Evolutionary conservation across 1,140 invertebrate species (phyloP).

Genomic region (Galleria mellonella): DNA sequence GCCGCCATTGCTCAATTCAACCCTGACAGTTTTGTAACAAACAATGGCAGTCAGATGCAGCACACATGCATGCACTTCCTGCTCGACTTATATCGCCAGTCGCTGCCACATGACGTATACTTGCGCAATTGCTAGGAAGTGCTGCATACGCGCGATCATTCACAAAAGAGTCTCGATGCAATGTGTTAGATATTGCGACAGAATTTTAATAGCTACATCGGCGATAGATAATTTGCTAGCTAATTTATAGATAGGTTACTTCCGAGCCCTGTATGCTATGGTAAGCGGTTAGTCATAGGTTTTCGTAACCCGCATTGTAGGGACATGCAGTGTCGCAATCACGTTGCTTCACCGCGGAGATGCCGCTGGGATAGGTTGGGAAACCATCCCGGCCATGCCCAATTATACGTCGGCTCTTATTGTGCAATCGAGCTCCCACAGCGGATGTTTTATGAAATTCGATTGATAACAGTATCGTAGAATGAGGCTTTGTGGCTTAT

Average conservation of each 20-base stretch:
- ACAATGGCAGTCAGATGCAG: constrained; percentile 69
- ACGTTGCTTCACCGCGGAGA: constrained; percentile 56
- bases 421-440: constrained; percentile 32
- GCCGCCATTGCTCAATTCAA: constrained; percentile 63
- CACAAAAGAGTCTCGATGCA: constrained; percentile 43
- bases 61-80: constrained; percentile 70
- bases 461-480: constrained; percentile 33
- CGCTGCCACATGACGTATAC: constrained; percentile 39
- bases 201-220: constrained; percentile 21
- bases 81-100: constrained; percentile 53
- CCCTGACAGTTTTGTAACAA: constrained; percentile 69
- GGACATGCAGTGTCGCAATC: constrained; percentile 60
- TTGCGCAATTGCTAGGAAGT: constrained; percentile 55
- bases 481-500: constrained; percentile 14
- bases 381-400: constrained; percentile 65
- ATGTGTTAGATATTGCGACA: constrained; percentile 40
- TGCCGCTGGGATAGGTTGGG: constrained; percentile 65
- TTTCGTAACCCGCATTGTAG: constrained; percentile 68
- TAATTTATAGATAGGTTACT: constrained; percentile 12
- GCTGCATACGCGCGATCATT: constrained; percentile 32
- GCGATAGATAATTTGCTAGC: constrained; percentile 35
- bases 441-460: constrained; percentile 33
- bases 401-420: constrained; percentile 50
- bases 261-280: constrained; percentile 29
- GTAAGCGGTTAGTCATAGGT: constrained; percentile 51